A percentile compares a stretch with the other conserved stretches of the same genome.
Conservation (phyloP, 2,797 vertebrate genomes). For the Pseudocheirus occidentalis region DNA sequence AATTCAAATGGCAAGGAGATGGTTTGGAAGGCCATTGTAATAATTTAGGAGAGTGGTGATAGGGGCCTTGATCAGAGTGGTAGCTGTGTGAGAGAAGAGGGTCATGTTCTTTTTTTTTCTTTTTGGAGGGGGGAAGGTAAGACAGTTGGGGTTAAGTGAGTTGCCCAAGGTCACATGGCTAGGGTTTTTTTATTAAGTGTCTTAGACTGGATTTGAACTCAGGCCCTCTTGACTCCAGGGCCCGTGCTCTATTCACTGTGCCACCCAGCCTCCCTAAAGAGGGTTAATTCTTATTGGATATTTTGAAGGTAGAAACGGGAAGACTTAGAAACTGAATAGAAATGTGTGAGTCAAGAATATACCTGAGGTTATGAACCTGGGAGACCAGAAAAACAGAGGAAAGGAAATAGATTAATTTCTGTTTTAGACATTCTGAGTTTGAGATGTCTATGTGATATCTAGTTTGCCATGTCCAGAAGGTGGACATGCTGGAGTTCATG, state of each 20-base stretch:
- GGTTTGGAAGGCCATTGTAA: neutral
- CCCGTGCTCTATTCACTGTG: too few species aligned
- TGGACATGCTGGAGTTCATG: neutral
- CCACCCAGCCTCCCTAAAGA: neutral
- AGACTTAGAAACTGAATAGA: neutral
- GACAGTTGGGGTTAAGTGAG: too few species aligned
- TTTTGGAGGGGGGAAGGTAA: too few species aligned
- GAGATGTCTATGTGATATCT: neutral
- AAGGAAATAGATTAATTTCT: neutral
- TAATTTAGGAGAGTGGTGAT: neutral
- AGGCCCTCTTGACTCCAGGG: too few species aligned
- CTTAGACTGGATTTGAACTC: too few species aligned
- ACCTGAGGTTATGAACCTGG: neutral
- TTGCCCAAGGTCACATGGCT: too few species aligned
- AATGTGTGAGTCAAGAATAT: neutral
- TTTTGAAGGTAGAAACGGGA: neutral
- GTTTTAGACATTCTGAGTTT: neutral
- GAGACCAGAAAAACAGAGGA: neutral
- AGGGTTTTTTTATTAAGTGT: too few species aligned
- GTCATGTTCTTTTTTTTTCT: neutral
- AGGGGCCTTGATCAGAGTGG: neutral
- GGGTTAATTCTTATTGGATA: neutral
- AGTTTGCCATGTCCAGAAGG: neutral
- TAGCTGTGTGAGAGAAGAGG: neutral
- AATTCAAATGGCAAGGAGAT: neutral